phyloP scores from a whole-genome alignment of 1,140 invertebrate genomes.

The Habropoda laboriosa region DNA sequence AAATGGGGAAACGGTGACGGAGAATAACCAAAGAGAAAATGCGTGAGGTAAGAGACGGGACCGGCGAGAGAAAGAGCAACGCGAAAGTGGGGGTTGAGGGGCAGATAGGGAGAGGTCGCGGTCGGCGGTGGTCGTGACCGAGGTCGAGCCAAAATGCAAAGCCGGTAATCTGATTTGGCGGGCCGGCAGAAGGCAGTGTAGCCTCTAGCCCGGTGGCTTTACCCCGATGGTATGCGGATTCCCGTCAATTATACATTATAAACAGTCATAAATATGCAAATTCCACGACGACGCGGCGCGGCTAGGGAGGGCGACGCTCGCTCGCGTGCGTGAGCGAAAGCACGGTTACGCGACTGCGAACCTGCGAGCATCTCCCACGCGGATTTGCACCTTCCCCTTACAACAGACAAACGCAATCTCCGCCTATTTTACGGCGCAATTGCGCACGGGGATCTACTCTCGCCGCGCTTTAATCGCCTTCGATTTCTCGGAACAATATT shows the following conservation, averaged over 20 bases:
- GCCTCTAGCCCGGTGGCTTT: conserved; percentile 55
- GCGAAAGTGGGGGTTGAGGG: background rate
- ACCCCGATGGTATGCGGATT: conserved; percentile 59
- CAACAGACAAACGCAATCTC: conserved; percentile 47
- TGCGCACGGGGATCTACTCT: conserved; percentile 22
- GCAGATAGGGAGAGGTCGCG: background rate
- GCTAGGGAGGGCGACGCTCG: conserved; percentile 16
- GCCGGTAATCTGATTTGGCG: conserved; percentile 71
- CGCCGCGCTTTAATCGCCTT: background rate
- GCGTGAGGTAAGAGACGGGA: background rate
- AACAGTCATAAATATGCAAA: conserved; percentile 73
- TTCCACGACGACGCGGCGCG: conserved; percentile 11
- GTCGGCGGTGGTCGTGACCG: conserved; percentile 32
- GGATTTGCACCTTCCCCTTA: conserved; percentile 63
- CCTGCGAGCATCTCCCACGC: conserved; percentile 56
- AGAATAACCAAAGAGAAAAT: background rate
- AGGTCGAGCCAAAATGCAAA: conserved; percentile 69
- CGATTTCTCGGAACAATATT: conserved; percentile 14
- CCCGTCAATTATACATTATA: conserved; percentile 73
- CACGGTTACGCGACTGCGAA: conserved; percentile 42
- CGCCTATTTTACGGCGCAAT: conserved; percentile 41
- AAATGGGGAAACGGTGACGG: background rate
- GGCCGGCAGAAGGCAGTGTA: conserved; percentile 55
- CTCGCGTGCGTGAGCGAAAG: conserved; percentile 50
- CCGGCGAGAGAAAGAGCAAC: background rate